phyloP scores from a whole-genome alignment of 1,140 invertebrate species.

The Polypedilum vanderplanki region DNA sequence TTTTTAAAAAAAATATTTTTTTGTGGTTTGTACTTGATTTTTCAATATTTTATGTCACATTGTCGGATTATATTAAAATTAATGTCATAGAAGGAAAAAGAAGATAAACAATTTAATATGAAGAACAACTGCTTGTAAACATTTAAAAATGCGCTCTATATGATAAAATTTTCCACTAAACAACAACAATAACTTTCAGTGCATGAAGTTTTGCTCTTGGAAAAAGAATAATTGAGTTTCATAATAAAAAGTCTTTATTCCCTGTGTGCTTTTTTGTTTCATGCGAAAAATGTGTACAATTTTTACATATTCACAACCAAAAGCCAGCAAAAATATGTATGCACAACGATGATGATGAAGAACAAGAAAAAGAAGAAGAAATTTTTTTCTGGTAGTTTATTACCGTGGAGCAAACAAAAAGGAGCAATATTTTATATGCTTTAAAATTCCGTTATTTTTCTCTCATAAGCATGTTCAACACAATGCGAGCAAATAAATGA shows the following conservation, averaged over 20 bases:
- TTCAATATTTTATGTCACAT: neutral
- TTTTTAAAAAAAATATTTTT: constrained; percentile 5
- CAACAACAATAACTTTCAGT: too few species aligned
- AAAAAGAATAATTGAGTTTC: neutral
- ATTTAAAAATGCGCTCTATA: too few species aligned
- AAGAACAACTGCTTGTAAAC: too few species aligned
- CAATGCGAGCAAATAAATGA: too few species aligned
- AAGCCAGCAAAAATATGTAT: too few species aligned
- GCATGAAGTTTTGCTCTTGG: too few species aligned
- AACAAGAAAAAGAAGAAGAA: neutral
- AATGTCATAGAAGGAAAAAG: too few species aligned
- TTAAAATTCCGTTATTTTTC: neutral
- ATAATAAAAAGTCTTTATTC: too few species aligned
- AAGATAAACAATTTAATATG: too few species aligned
- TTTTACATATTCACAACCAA: neutral
- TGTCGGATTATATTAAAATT: too few species aligned
- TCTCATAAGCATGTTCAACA: neutral
- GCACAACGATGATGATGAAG: too few species aligned
- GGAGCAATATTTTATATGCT: neutral
- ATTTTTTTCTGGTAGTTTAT: neutral
- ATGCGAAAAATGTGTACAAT: neutral
- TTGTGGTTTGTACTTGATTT: neutral
- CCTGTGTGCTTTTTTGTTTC: neutral
- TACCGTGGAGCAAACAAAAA: neutral
- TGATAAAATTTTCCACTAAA: too few species aligned